phyloP scores from a whole-genome alignment of 2,888 invertebrate genomes.

The Cerceris rybyensis region DNA sequence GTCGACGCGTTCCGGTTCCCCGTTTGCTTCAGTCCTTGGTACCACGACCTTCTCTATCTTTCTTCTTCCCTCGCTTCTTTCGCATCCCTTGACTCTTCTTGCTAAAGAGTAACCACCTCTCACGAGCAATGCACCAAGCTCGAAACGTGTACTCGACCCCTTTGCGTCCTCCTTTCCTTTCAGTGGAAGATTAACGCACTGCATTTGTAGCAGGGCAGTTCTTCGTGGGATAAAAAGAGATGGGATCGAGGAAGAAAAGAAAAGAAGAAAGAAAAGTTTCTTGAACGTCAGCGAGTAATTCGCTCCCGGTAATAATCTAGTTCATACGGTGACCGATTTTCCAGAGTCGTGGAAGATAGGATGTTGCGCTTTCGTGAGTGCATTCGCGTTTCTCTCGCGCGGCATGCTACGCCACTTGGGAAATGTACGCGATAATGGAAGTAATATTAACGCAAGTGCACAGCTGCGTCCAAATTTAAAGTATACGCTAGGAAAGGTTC shows the following conservation, averaged over 20 bases:
- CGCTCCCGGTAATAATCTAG: slow-evolving; percentile 16
- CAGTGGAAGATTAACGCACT: slow-evolving; percentile 70
- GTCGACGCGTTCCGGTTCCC: slow-evolving; percentile 37
- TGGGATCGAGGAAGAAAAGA: too few species aligned
- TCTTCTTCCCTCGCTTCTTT: slow-evolving; percentile 22
- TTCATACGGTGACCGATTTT: not conserved
- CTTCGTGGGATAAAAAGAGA: not conserved
- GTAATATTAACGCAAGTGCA: not conserved
- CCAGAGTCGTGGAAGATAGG: not conserved
- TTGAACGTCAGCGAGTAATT: slow-evolving; percentile 16
- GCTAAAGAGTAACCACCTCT: slow-evolving; percentile 64
- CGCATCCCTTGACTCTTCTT: slow-evolving; percentile 23
- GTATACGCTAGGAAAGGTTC: not conserved
- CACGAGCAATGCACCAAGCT: slow-evolving; percentile 51
- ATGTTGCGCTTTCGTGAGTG: not conserved
- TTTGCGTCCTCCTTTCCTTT: slow-evolving; percentile 55
- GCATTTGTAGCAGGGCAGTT: slow-evolving; percentile 36
- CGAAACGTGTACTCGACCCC: slow-evolving; percentile 69
- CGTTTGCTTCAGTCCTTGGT: slow-evolving; percentile 7
- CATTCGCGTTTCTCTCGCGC: not conserved
- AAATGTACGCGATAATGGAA: not conserved
- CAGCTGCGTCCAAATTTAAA: not conserved
- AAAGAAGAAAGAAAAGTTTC: too few species aligned
- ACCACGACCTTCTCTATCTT: slow-evolving; percentile 39
- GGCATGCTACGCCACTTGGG: not conserved